Evolutionary conservation across 2,113 vertebrate species (phyloP).

Genomic region (Rousettus leschenaultii): DNA sequence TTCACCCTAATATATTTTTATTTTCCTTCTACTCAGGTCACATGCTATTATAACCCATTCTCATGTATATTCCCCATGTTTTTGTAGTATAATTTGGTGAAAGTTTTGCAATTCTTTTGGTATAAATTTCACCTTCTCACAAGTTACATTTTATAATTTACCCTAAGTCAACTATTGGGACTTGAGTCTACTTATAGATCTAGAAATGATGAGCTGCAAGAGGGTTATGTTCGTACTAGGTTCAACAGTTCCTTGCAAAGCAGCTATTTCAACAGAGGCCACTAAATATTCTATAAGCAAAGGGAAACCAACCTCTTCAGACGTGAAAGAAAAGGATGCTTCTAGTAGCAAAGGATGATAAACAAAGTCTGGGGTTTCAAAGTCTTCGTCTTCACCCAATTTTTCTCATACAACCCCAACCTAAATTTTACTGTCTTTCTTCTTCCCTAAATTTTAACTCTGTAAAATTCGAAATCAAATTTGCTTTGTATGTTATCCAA

Average conservation of each 20-base stretch:
- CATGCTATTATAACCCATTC: not conserved
- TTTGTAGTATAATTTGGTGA: not conserved
- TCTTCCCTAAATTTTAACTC: not conserved
- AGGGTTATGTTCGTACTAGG: not conserved
- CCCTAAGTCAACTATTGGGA: not conserved
- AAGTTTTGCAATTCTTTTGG: not conserved
- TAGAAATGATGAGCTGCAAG: not conserved
- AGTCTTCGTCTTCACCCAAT: not conserved
- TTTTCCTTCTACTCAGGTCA: not conserved
- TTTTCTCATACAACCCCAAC: too few species aligned
- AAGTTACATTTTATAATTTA: not conserved
- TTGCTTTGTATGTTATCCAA: not conserved
- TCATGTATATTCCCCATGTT: not conserved
- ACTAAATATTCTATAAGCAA: not conserved
- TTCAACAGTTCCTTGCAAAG: not conserved
- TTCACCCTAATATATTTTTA: not conserved
- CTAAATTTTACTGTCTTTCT: not conserved
- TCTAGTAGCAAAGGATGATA: not conserved
- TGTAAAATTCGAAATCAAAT: not conserved
- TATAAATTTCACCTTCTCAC: not conserved
- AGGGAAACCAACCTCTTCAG: not conserved
- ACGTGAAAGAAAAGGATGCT: not conserved
- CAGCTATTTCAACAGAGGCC: not conserved
- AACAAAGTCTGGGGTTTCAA: not conserved
- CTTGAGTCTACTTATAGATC: not conserved